A percentile compares a stretch with the other conserved stretches of the same genome.
phyloP scores from a whole-genome alignment of 2,113 vertebrate species.

The Vulpes lagopus region DNA sequence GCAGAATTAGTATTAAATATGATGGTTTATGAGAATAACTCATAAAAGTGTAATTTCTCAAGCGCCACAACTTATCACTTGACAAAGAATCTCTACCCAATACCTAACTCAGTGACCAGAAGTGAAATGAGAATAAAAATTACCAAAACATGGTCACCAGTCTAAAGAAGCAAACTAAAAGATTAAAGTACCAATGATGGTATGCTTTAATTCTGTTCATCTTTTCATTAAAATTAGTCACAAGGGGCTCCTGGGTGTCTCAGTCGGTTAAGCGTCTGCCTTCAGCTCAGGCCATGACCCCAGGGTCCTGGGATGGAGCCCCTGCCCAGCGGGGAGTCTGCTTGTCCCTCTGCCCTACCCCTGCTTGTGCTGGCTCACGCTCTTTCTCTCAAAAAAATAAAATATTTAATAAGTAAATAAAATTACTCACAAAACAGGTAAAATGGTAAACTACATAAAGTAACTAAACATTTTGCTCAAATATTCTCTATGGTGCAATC shows the following conservation, averaged over 20 bases:
- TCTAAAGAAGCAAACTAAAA: not conserved
- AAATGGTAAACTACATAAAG: conserved; percentile 29
- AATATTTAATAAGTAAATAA: conserved; percentile 25
- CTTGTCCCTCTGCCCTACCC: too few relatives aligned
- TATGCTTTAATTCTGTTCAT: not conserved
- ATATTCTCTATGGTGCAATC: not conserved
- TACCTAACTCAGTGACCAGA: not conserved
- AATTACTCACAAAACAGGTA: conserved; percentile 23
- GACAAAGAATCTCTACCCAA: not conserved
- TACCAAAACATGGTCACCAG: not conserved
- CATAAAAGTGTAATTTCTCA: not conserved
- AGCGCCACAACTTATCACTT: not conserved
- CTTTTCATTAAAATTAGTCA: conserved; percentile 47
- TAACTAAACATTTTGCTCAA: conserved; percentile 50
- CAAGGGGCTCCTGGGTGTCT: not conserved
- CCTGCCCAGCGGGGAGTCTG: too few relatives aligned
- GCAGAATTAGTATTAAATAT: not conserved
- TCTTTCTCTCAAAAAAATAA: too few relatives aligned
- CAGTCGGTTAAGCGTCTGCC: too few relatives aligned
- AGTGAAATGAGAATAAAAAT: not conserved
- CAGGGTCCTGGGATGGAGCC: too few relatives aligned
- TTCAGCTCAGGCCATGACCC: too few relatives aligned
- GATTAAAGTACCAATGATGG: not conserved
- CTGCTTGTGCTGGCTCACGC: too few relatives aligned
- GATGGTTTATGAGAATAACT: not conserved